Evolutionary conservation across 2,888 invertebrate genomes (phyloP), one percentile per base, ranked within the genome.

Genomic region (Heliconius erato): DNA sequence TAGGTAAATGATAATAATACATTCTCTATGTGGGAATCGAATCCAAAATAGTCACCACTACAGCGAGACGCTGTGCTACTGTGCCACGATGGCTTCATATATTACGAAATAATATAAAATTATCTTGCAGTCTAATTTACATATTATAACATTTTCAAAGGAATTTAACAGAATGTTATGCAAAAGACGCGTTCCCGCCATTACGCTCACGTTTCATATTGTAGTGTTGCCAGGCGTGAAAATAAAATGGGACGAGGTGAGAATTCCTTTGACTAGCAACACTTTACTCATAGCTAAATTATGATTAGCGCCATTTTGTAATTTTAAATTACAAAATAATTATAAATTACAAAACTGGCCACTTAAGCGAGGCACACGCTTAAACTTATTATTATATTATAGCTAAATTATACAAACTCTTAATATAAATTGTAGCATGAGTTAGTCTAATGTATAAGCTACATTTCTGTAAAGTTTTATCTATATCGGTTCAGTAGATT

Each of bases 211-310:
- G 91, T 91, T 91, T 92, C 92, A 92, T 90, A 92, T 94, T 93
- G 94, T 86, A 86, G 90, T 92, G 93, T 91, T 92, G 91, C 92
- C 94, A 92, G 89, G 89, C 94, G 93, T 94, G 91, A 94, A 93
- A 94, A 94, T 92, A 94, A 94, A 93, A 94, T 93, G 91, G 92
- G 92, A 91, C 93, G 92, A 89, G 91, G 81, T 87, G 83, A 86
- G 94, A 94, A 94, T 94, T 77, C 91, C 93, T 94, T 94, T 94
- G 94, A 94, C 89, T 90, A 91, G 90, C 88, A 90, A 87, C 90
- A 91, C 63, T 84, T 84, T 83, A 83, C 79, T 82, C 74, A 68
- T 16, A 49, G 14, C 16, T 28, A 81, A 85, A 76, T 85, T 79
- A 59, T 49, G 74, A 84, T 79, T 83, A 79, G 32, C 16, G 54